Base-by-base conservation (phyloP, 2,888 invertebrate genomes). In the Agonopterix heracliana region DNA sequence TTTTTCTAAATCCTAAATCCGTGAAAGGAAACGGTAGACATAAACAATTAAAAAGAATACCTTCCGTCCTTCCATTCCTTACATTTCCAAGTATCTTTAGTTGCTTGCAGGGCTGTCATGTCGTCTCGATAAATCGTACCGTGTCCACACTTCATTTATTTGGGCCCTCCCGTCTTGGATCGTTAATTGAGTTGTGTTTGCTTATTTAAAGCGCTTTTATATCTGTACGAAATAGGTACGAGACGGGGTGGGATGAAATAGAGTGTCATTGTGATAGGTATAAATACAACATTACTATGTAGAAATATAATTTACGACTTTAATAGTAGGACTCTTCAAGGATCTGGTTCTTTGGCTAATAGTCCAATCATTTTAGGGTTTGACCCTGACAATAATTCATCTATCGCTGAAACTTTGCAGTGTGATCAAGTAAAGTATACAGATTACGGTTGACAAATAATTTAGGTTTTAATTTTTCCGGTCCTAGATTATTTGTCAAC, bases 61-160 rank as follows among this genome's bases (percentile, higher is more conserved):
- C 53, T 52, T 57, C 56, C 53, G 57, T 61, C 61, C 62, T 61
- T 55, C 59, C 70, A 70, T 67, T 67, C 64, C 62, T 47, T 53
- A 60, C 64, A 60, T 63, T 63, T 63, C 49, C 53, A 53, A 56
- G 50, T 40, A 48, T 14, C 34, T 35, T 34, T 17, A 34, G 36
- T 43, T 36, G 48, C 45, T 52, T n/a, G 7, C 26, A 26, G 26
- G 26, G 26, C 26, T 41, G 48, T 34, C 42, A 38, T 50, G 50
- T 48, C 45, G 40, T 46, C 26, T 34, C 13, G 34, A 51, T 58
- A 56, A 53, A 52, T 59, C 51, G 13, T 13, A 46, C 46, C 48
- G 17, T 58, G 17, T 58, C 62, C 47, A 54, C 69, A 63, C 62
- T 48, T 55, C 45, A 58, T 65, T 63, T 62, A 61, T 62, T 62